These are phyloP conservation scores for Pelodiscus sinensis DNA, from an alignment of 2,113 vertebrate species.

Conservation along the genomic window DNA sequence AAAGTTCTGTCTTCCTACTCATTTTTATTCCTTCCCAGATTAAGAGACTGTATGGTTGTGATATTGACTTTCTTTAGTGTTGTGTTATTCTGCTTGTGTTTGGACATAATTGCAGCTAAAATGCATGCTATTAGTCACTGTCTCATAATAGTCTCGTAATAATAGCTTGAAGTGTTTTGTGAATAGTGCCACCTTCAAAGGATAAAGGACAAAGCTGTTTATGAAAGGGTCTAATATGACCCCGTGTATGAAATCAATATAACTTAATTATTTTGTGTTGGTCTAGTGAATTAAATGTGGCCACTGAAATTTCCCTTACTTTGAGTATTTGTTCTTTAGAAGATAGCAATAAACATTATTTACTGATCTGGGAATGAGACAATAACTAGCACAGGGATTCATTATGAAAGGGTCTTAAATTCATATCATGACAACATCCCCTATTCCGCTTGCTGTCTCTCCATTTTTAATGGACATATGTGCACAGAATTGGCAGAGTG, in stretches of 20 bases:
- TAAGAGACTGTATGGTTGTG: not conserved
- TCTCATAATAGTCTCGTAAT: not conserved
- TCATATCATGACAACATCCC: not conserved
- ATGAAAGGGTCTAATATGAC: not conserved
- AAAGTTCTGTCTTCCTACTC: not conserved
- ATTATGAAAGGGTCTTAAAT: not conserved
- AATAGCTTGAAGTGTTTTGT: slow-evolving; percentile 14
- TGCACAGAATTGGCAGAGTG: not conserved
- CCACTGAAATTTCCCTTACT: not conserved
- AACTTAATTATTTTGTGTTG: not conserved
- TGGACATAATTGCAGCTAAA: slow-evolving; percentile 34
- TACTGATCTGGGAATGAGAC: not conserved
- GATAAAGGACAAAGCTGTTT: slow-evolving; percentile 17
- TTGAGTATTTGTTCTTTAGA: not conserved
- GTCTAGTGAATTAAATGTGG: slow-evolving; percentile 3
- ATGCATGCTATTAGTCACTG: slow-evolving; percentile 3
- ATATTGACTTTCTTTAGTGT: not conserved
- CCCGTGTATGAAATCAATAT: not conserved
- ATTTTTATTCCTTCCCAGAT: not conserved
- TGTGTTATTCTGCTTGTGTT: not conserved
- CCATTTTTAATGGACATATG: not conserved
- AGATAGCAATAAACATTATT: not conserved
- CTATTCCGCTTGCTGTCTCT: not conserved
- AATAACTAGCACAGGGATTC: not conserved
- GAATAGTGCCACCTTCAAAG: not conserved